A percentile compares a stretch with the other conserved stretches of the same genome.
Evolutionary conservation across 2,113 vertebrate species (phyloP).

Genomic region (Dermatemys mawii): DNA sequence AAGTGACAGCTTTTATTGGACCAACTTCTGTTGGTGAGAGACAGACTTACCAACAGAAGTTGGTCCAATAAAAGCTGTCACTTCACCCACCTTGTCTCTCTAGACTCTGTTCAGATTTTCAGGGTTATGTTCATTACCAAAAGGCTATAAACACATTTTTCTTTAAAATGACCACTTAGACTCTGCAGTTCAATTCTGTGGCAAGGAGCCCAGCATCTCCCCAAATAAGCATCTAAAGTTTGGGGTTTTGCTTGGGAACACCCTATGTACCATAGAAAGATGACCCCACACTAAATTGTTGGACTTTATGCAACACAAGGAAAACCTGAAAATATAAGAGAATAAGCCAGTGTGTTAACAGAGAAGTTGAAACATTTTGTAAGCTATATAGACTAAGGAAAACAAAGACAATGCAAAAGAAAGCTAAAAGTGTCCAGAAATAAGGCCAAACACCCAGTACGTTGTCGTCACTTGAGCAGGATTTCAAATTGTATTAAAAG

Average conservation of each 20-base stretch:
- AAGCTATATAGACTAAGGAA: background rate
- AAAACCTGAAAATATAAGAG: background rate
- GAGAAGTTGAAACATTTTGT: background rate
- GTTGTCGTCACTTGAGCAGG: accelerated
- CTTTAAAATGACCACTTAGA: background rate
- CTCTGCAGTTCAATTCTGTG: background rate
- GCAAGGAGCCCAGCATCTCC: background rate
- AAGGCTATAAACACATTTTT: background rate
- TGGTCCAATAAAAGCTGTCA: too few relatives aligned
- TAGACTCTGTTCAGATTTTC: background rate
- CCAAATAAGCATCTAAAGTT: background rate
- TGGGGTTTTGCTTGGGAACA: background rate
- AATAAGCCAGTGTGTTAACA: background rate
- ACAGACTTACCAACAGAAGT: too few relatives aligned
- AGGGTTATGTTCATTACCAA: background rate
- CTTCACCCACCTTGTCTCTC: background rate
- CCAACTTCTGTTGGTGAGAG: too few relatives aligned
- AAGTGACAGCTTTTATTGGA: too few relatives aligned
- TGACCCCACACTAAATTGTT: background rate
- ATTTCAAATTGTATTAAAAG: background rate
- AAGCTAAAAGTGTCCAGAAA: background rate
- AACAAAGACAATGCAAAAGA: background rate
- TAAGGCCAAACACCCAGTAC: background rate
- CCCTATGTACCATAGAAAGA: background rate
- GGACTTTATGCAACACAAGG: background rate